phyloP scores from a whole-genome alignment of 2,797 vertebrate genomes.

The Diplodus puntazzo region DNA sequence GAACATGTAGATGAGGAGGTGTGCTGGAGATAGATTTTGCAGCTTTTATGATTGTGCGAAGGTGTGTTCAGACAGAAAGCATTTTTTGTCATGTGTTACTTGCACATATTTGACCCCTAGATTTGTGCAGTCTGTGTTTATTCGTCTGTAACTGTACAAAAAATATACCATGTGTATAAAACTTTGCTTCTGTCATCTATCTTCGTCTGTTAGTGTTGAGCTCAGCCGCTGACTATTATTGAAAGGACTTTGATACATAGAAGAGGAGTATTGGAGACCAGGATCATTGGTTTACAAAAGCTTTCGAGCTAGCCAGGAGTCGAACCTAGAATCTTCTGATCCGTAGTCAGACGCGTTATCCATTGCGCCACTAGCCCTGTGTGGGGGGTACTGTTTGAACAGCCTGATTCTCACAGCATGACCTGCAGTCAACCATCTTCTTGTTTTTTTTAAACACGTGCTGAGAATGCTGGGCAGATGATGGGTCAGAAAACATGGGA shows the following conservation, averaged over 20 bases:
- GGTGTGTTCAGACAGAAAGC: neutral
- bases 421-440: too few species aligned
- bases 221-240: neutral
- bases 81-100: neutral
- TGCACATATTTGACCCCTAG: too few species aligned
- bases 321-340: conserved; percentile 81
- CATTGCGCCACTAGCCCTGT: conserved; percentile 37
- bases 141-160: neutral
- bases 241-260: too few species aligned
- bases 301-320: conserved; percentile 74
- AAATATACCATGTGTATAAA: neutral
- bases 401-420: too few species aligned
- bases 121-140: neutral
- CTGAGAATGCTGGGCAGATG: too few species aligned
- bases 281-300: too few species aligned
- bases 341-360: conserved; percentile 76
- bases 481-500: too few species aligned
- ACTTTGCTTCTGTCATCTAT: neutral
- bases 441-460: too few species aligned
- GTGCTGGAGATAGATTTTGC: neutral
- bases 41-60: neutral
- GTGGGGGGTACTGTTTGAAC: accelerated
- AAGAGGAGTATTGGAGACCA: too few species aligned
- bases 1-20: neutral
- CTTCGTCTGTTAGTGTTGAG: neutral